Conservation (phyloP, 2,113 vertebrate genomes). For the Apodemus speciosus region DNA sequence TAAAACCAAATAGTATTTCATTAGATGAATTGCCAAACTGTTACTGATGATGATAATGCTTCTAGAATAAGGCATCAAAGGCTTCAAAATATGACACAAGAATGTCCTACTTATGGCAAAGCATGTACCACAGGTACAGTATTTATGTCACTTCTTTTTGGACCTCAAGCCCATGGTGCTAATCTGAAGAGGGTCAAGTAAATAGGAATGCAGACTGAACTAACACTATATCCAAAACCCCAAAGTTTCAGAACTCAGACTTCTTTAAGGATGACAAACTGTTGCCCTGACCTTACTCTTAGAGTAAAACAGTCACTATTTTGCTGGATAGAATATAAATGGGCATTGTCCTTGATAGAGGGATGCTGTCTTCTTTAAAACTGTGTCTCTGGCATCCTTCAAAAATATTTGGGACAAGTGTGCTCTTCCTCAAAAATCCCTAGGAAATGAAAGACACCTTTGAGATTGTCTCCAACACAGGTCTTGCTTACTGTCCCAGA, state of each 20-base stretch:
- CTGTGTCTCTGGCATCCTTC: background rate
- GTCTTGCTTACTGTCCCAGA: background rate
- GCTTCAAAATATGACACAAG: background rate
- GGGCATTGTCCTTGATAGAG: background rate
- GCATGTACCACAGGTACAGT: background rate
- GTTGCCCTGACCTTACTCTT: background rate
- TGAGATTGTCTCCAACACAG: background rate
- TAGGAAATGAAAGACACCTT: background rate
- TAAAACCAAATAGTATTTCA: background rate
- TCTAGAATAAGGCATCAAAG: background rate
- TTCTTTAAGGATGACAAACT: background rate
- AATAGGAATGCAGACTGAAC: too few species aligned
- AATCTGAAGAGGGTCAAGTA: background rate
- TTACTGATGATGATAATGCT: background rate
- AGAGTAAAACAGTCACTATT: background rate
- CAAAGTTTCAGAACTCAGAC: background rate
- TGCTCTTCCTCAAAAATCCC: fast-evolving
- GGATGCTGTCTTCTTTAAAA: background rate
- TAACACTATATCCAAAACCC: background rate
- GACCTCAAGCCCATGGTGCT: background rate
- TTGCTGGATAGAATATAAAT: background rate
- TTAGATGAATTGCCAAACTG: background rate
- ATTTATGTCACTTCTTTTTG: background rate
- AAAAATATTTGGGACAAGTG: background rate
- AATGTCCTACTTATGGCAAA: background rate